phyloP scores from a whole-genome alignment of 2,113 vertebrate genomes.

The Aviceda subcristata region DNA sequence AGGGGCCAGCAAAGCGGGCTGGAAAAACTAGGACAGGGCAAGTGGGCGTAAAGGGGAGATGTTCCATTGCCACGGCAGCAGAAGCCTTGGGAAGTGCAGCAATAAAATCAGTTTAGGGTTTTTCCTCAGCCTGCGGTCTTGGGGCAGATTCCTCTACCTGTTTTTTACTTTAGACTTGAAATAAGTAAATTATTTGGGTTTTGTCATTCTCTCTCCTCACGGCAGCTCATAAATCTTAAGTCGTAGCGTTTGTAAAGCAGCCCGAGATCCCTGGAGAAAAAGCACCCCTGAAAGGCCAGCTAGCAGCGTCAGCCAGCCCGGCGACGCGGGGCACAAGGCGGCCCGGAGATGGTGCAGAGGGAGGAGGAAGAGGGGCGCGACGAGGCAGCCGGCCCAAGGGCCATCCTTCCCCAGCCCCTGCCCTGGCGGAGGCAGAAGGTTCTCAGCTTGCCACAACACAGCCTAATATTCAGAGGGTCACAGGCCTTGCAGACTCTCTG shows the following conservation, averaged over 20 bases:
- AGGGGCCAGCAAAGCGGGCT: not conserved
- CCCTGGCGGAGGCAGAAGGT: not conserved
- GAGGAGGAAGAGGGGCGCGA: not conserved
- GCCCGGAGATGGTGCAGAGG: not conserved
- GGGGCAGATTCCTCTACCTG: not conserved
- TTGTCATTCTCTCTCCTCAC: not conserved
- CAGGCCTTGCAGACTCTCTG: not conserved
- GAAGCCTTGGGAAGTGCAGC: not conserved
- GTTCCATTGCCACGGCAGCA: not conserved
- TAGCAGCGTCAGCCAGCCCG: not conserved
- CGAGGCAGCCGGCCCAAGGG: not conserved
- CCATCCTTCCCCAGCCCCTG: not conserved
- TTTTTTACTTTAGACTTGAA: not conserved
- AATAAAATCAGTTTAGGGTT: not conserved
- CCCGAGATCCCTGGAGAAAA: not conserved
- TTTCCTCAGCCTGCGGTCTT: not conserved
- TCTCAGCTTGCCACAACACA: not conserved
- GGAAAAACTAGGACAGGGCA: not conserved
- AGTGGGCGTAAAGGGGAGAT: accelerated
- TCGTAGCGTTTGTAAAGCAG: not conserved
- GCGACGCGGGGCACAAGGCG: not conserved
- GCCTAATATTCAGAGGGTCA: not conserved
- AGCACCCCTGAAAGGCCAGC: not conserved
- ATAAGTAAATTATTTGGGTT: not conserved
- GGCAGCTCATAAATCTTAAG: not conserved